Evolutionary conservation across 2,888 invertebrate genomes (phyloP), one percentile per base, ranked within the genome.

Genomic region (Girardia tigrina): DNA sequence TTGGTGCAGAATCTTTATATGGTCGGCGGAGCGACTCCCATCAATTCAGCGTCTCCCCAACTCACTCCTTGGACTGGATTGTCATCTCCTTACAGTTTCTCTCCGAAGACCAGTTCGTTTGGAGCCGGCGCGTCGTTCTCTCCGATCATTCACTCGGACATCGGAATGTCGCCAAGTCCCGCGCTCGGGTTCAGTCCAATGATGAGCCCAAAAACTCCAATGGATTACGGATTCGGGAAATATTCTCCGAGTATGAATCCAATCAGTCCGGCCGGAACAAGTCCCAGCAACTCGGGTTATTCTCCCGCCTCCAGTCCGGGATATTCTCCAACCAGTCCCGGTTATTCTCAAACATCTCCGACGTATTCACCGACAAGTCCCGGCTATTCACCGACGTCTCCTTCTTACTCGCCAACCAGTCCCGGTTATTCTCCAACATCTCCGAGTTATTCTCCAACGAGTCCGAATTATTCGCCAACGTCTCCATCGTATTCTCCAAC

Each of bases 1-100:
- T 1, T 36, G 2, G 56, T n/a, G 14, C 4, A 82, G 70, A 82
- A 82, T 20, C 81, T 82, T 80, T 83, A 83, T 81, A 82, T 84
- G 78, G 81, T 81, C 56, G 79, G 80, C 26, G 83, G 80, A 20
- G 36, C 36, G 8, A 56, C 8, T 8, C 56, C 56, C n/a, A 56
- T 56, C 20, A 56, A n/a, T 56, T 4, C 56, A 12, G 8, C 56
- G 4, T 56, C 36, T 12, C 36, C 36, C 12, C 36, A 36, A 36
- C 16, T 36, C 12, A 36, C 36, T 36, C 36, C 36, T 36, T 36
- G 36, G 36, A 36, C 36, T 12, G 16, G 12, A 12, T 16, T 36
- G 12, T 36, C 36, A 16, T 36, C 36, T 36, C 36, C 36, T 36
- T 36, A 36, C 36, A 12, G 12, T 8, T 36, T 36, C 16, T 36